phyloP scores from a whole-genome alignment of 2,888 invertebrate species.

The Synergus laeviventris region DNA sequence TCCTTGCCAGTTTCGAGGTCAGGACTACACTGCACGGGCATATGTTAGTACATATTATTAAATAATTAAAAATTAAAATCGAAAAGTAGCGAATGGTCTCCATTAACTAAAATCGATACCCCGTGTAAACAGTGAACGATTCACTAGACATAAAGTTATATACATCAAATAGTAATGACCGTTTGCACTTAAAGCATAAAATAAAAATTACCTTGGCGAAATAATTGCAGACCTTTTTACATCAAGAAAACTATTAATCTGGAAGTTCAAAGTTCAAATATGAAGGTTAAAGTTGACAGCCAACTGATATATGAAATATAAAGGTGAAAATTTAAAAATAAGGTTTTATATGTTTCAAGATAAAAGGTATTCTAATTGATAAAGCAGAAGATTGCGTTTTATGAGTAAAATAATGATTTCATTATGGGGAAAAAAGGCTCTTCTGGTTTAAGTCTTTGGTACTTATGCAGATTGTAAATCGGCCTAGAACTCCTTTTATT shows the following conservation, averaged over 20 bases:
- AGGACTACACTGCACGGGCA: too few relatives aligned
- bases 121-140: background rate
- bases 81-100: background rate
- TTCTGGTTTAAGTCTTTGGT: background rate
- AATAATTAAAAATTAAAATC: background rate
- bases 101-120: background rate
- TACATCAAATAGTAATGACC: background rate
- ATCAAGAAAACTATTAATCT: too few relatives aligned
- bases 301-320: too few relatives aligned
- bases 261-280: too few relatives aligned
- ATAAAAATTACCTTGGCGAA: background rate
- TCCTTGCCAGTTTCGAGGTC: too few relatives aligned
- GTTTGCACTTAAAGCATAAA: background rate
- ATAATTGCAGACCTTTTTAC: background rate
- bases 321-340: too few relatives aligned
- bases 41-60: background rate
- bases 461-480: slow-evolving; percentile 42
- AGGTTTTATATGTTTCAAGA: too few relatives aligned
- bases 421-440: background rate
- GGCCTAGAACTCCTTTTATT: slow-evolving; percentile 55
- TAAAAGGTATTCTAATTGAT: background rate
- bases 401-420: slow-evolving; percentile 1
- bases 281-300: too few relatives aligned
- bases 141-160: background rate
- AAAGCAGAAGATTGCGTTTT: background rate